These are phyloP conservation scores for Anguilla obscura DNA, from an alignment of 2,797 vertebrate species.

Conservation along the genomic window DNA sequence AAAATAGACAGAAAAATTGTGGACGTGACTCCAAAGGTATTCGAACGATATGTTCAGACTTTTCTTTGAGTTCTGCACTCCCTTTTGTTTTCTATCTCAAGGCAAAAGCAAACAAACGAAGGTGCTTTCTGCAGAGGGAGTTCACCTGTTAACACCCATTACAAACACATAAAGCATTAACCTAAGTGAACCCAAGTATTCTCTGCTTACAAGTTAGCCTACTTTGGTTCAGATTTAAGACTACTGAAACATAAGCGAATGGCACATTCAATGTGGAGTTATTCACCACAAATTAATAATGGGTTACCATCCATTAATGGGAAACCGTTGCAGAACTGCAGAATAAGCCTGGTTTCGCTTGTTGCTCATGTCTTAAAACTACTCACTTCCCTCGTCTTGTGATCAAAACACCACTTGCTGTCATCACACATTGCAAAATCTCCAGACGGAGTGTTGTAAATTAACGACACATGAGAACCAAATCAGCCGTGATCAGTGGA, in stretches of 20 bases:
- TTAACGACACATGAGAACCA: neutral
- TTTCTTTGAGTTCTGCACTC: constrained; percentile 21
- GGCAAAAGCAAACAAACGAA: constrained; percentile 41
- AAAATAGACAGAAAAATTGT: constrained; percentile 79
- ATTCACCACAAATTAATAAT: neutral
- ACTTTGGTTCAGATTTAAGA: neutral
- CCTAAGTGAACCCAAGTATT: neutral
- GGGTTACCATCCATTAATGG: neutral
- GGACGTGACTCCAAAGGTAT: constrained; percentile 82
- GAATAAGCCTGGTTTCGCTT: neutral
- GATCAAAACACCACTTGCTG: neutral
- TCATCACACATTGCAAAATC: neutral
- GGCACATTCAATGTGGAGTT: neutral
- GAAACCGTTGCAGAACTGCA: neutral
- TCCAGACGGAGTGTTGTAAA: neutral
- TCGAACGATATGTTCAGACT: constrained; percentile 31
- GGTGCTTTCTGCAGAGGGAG: constrained; percentile 26
- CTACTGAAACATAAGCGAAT: neutral
- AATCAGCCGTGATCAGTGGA: neutral
- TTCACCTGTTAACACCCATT: constrained; percentile 49
- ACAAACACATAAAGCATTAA: constrained; percentile 38
- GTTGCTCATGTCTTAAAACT: neutral
- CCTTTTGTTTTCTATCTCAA: constrained; percentile 34
- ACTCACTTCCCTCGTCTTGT: neutral
- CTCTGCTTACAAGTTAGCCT: neutral